phyloP scores from a whole-genome alignment of 92 coral and sea anemone species.

The Epizoanthus stellaris region DNA sequence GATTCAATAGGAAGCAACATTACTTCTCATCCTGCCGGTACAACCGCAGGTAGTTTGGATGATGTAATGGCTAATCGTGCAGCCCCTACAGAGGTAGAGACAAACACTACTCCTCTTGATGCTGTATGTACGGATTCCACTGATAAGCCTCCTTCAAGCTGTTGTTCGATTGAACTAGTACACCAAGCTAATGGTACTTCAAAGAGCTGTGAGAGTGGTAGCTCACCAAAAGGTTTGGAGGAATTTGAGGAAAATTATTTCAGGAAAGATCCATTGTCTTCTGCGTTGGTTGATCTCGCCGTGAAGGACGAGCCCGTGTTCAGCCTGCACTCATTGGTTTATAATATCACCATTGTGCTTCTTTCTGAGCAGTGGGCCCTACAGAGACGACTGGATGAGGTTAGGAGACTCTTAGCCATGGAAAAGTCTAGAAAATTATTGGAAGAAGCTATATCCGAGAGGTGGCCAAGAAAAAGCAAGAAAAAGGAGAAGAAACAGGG shows the following conservation, averaged over 20 bases:
- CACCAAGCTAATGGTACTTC: not conserved
- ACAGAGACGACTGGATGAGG: constrained; percentile 61
- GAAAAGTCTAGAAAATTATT: constrained; percentile 54
- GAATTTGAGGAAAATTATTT: not conserved
- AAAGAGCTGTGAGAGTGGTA: not conserved
- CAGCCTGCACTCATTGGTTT: constrained; percentile 4
- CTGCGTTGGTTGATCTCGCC: not conserved
- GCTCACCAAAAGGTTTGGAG: not conserved
- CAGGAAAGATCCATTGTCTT: not conserved
- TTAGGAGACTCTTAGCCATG: constrained; percentile 51
- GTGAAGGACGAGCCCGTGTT: not conserved
- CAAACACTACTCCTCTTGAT: not conserved
- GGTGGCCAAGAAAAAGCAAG: constrained; percentile 38
- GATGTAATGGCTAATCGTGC: not conserved
- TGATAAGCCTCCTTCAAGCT: not conserved
- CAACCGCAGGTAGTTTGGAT: not conserved
- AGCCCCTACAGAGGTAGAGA: not conserved
- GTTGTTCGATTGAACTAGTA: not conserved
- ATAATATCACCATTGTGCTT: constrained; percentile 19
- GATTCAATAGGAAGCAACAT: not conserved
- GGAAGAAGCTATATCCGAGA: constrained; percentile 52
- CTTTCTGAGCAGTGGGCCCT: constrained; percentile 52
- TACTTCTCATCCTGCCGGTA: not conserved
- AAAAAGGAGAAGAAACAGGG: constrained; percentile 29
- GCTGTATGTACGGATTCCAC: not conserved